Evolutionary conservation across 2,113 vertebrate genomes (phyloP).

Genomic region (Okapia johnstoni): DNA sequence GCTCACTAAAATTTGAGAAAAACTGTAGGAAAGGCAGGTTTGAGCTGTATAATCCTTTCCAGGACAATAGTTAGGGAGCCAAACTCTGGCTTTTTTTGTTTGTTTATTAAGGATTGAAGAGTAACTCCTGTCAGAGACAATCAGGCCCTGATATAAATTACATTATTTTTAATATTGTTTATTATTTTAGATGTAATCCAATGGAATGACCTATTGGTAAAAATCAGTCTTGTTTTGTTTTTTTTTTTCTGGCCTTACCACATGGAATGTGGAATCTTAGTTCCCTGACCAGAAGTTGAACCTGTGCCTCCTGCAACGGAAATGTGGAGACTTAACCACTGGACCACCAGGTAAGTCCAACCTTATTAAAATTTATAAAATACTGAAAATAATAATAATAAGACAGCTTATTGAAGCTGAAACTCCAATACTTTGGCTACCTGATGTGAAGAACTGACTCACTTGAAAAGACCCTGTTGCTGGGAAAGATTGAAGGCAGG

Average conservation of each 20-base stretch:
- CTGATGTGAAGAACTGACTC: not conserved
- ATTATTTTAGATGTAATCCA: not conserved
- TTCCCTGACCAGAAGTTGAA: not conserved
- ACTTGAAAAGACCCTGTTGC: not conserved
- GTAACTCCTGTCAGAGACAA: not conserved
- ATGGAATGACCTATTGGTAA: not conserved
- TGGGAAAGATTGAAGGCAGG: not conserved
- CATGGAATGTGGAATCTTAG: not conserved
- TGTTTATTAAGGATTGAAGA: not conserved
- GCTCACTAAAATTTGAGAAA: not conserved
- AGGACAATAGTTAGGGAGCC: not conserved
- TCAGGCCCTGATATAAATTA: not conserved
- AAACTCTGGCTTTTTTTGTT: not conserved
- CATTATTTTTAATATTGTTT: not conserved
- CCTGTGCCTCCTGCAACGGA: not conserved
- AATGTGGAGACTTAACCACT: not conserved
- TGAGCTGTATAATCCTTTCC: not conserved
- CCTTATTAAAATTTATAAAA: not conserved
- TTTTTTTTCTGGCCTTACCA: not conserved
- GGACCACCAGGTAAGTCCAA: not conserved
- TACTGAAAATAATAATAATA: not conserved
- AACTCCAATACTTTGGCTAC: not conserved
- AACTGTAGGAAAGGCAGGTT: not conserved
- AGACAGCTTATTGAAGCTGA: not conserved
- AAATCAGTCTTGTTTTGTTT: not conserved